Percentiles rank a stretch among this genome's conserved stretches.
Evolutionary conservation across 2,113 vertebrate genomes (phyloP).

Genomic region (Bagarius yarrelli): DNA sequence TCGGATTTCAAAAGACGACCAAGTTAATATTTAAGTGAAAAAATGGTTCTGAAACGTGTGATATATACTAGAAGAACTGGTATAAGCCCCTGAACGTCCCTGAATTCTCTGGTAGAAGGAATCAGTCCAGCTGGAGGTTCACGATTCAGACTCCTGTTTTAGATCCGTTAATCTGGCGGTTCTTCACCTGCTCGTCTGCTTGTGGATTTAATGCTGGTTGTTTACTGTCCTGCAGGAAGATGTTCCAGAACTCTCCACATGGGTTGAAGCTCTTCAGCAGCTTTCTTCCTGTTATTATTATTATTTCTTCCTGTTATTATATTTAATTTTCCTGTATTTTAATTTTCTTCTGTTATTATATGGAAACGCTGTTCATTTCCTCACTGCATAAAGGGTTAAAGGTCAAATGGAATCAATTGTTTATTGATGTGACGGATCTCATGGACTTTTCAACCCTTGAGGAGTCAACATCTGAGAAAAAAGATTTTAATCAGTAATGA

Average conservation of each 20-base stretch:
- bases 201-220: conserved; percentile 22
- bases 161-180: neutral
- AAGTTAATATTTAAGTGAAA: too few relatives aligned
- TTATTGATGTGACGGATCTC: neutral
- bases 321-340: too few relatives aligned
- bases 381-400: neutral
- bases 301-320: too few relatives aligned
- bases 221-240: conserved; percentile 2
- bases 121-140: neutral
- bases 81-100: conserved; percentile 7
- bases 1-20: too few relatives aligned
- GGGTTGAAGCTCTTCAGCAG: neutral
- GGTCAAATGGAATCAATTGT: neutral
- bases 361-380: neutral
- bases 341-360: too few relatives aligned
- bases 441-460: neutral
- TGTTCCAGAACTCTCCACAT: conserved; percentile 14
- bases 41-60: too few relatives aligned
- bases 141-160: neutral
- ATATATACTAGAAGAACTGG: too few relatives aligned
- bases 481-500: neutral
- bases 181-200: neutral
- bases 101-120: neutral
- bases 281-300: neutral
- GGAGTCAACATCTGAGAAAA: neutral